phyloP scores from a whole-genome alignment of 2,113 vertebrate species.

The Egretta garzetta region DNA sequence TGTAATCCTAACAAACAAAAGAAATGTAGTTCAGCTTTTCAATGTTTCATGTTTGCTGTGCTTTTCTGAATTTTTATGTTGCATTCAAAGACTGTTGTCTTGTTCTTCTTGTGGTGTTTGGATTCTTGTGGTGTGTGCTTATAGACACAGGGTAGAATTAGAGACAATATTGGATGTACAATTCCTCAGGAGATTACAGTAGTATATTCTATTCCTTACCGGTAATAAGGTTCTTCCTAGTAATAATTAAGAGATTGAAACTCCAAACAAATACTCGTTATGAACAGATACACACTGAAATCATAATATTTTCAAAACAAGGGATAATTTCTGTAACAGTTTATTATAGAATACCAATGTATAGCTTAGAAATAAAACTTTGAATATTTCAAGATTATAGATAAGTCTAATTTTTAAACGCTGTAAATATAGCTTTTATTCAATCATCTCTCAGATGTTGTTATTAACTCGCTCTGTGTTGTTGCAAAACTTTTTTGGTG shows the following conservation, averaged over 20 bases:
- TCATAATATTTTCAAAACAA: conserved; percentile 95
- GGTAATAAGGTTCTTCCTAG: conserved; percentile 89
- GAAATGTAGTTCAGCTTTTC: conserved; percentile 91
- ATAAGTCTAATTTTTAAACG: conserved; percentile 90
- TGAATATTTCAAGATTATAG: conserved; percentile 93
- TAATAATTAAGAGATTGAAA: conserved; percentile 87
- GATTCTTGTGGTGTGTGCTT: conserved; percentile 91
- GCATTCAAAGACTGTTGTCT: conserved; percentile 87
- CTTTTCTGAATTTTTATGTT: conserved; percentile 86
- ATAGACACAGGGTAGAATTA: conserved; percentile 94
- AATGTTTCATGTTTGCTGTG: conserved; percentile 95
- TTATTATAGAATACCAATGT: conserved; percentile 97
- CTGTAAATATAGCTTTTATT: conserved; percentile 96
- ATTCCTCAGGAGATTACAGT: conserved; percentile 90
- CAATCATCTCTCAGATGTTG: conserved; percentile 85
- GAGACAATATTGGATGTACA: conserved; percentile 92
- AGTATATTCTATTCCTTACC: conserved; percentile 87
- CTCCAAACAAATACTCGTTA: conserved; percentile 86
- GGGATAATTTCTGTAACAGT: conserved; percentile 95
- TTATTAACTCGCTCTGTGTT: conserved; percentile 89
- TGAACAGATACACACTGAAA: conserved; percentile 86
- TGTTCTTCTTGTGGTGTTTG: conserved; percentile 90
- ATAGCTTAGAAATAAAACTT: conserved; percentile 96
- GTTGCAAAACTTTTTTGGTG: conserved; percentile 87
- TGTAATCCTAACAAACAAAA: conserved; percentile 95